Conservation (phyloP, 2,113 vertebrate species). For the Zonotrichia leucophrys region DNA sequence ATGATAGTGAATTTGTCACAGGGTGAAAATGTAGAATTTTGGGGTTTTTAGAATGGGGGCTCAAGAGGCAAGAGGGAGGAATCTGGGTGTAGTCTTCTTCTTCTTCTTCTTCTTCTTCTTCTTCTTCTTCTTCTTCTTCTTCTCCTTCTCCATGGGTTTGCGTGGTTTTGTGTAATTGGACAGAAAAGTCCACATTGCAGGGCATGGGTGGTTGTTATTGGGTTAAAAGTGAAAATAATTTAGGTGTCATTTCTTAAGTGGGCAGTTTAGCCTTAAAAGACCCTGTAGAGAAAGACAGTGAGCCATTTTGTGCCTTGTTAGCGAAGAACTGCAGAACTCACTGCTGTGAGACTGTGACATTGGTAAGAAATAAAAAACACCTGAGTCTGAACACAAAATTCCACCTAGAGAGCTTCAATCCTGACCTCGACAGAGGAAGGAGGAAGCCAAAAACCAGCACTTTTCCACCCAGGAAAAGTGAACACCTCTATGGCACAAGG, state of each 20-base stretch:
- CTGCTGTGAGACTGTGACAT: neutral
- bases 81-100: no score
- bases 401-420: accelerated
- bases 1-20: no score
- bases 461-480: neutral
- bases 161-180: neutral
- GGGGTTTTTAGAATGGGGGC: no score
- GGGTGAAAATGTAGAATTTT: no score
- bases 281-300: no score
- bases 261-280: neutral
- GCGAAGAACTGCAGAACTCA: neutral
- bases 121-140: no score
- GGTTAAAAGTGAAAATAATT: neutral
- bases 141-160: neutral
- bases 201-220: neutral
- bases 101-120: no score
- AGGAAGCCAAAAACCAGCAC: neutral
- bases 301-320: neutral
- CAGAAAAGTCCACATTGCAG: neutral
- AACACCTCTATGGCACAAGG: neutral
- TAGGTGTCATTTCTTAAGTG: neutral
- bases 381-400: neutral
- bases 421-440: neutral
- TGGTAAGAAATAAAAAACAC: neutral
- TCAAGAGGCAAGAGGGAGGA: no score